Conservation (phyloP, 1,140 invertebrate species). For the Bombyx mori region DNA sequence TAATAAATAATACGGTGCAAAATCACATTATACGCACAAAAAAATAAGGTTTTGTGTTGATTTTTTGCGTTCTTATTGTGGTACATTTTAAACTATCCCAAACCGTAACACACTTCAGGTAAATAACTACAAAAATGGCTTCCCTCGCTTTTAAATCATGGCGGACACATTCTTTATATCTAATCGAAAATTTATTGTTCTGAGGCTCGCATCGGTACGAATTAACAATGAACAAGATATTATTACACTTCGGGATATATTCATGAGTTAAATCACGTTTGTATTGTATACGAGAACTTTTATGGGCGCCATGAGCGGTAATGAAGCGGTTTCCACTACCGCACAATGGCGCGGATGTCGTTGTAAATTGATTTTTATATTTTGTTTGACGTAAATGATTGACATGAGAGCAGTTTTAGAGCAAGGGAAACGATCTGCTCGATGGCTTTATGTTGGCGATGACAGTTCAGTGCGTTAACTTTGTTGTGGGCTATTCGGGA, state of each 20-base stretch:
- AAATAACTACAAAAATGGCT: constrained; percentile 54
- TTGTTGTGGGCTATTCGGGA: constrained; percentile 60
- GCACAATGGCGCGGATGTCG: constrained; percentile 50
- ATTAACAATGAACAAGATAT: constrained; percentile 66
- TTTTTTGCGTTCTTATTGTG: constrained; percentile 48
- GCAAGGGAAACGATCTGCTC: constrained; percentile 25
- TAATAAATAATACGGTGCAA: constrained; percentile 42
- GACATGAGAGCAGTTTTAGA: constrained; percentile 48
- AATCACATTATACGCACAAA: constrained; percentile 48
- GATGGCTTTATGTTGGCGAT: constrained; percentile 47
- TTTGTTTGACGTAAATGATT: constrained; percentile 72
- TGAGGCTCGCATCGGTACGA: constrained; percentile 48
- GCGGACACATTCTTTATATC: constrained; percentile 50
- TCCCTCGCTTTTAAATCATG: constrained; percentile 47
- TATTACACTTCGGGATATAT: constrained; percentile 52
- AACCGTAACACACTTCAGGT: constrained; percentile 49
- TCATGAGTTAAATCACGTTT: constrained; percentile 44
- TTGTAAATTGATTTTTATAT: constrained; percentile 69
- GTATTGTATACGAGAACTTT: constrained; percentile 42
- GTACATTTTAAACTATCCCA: constrained; percentile 53
- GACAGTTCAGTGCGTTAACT: constrained; percentile 50
- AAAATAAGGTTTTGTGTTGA: constrained; percentile 20
- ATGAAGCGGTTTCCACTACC: constrained; percentile 60
- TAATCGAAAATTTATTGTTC: constrained; percentile 71
- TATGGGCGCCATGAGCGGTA: constrained; percentile 48